Evolutionary conservation across 2,797 vertebrate species (phyloP).

Genomic region (Pelodytes ibericus): DNA sequence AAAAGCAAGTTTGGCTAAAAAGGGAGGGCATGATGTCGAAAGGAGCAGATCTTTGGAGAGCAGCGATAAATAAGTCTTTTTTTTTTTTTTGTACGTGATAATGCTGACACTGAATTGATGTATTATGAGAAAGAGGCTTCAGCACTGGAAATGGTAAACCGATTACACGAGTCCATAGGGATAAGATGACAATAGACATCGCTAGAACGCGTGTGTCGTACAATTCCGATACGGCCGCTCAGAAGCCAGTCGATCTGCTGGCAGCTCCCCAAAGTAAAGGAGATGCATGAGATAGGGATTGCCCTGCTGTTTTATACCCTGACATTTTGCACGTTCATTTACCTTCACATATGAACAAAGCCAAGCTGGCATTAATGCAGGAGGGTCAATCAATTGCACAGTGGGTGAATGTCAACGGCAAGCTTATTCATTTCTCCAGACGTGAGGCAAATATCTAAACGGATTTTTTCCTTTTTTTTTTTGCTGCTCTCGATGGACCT

Average conservation of each 20-base stretch:
- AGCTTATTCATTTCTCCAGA: conserved; percentile 53
- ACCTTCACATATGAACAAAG: conserved; percentile 56
- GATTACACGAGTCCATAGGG: background rate
- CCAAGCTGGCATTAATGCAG: conserved; percentile 52
- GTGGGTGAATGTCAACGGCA: conserved; percentile 55
- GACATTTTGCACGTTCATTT: conserved; percentile 55
- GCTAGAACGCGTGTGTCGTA: conserved; percentile 15
- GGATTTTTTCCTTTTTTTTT: too few relatives aligned
- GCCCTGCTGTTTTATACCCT: conserved; percentile 47
- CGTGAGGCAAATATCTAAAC: conserved; percentile 47
- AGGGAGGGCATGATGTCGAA: too few relatives aligned
- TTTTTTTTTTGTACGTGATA: too few relatives aligned
- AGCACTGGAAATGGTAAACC: too few relatives aligned
- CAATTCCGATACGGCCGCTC: conserved; percentile 17
- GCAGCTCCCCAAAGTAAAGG: conserved; percentile 49
- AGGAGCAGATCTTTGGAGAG: too few relatives aligned
- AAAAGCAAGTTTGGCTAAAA: too few relatives aligned
- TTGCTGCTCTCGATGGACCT: conserved; percentile 36
- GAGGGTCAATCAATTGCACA: conserved; percentile 55
- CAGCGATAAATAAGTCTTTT: too few relatives aligned
- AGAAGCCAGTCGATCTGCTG: conserved; percentile 39
- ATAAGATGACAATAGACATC: conserved; percentile 27
- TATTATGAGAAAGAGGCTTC: too few relatives aligned
- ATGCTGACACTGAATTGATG: too few relatives aligned
- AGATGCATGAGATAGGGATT: conserved; percentile 49